Conservation (phyloP, 1,140 invertebrate species). For the Zaprionus africanus region DNA sequence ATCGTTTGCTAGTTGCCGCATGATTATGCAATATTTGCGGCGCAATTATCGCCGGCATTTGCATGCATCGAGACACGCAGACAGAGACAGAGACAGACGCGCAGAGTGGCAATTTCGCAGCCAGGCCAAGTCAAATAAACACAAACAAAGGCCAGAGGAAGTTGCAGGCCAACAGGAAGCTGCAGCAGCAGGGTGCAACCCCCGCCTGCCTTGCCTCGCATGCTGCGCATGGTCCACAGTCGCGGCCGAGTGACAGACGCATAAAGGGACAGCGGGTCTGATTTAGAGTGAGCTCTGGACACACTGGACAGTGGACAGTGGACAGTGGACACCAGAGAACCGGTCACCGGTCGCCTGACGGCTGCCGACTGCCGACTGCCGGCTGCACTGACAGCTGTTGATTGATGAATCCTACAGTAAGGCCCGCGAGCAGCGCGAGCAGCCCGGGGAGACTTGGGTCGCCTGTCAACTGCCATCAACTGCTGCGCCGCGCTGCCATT, state of each 20-base stretch:
- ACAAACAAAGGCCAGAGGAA: slow-evolving; percentile 53
- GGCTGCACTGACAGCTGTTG: slow-evolving; percentile 77
- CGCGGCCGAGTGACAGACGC: slow-evolving; percentile 62
- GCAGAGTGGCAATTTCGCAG: slow-evolving; percentile 68
- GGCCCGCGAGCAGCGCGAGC: slow-evolving; percentile 48
- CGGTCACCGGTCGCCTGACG: slow-evolving; percentile 57
- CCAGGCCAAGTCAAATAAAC: slow-evolving; percentile 23
- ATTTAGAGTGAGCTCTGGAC: slow-evolving; percentile 37
- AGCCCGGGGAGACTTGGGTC: slow-evolving; percentile 32
- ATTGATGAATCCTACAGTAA: slow-evolving; percentile 80
- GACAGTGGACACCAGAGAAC: slow-evolving; percentile 15
- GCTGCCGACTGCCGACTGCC: slow-evolving; percentile 60
- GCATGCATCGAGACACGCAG: slow-evolving; percentile 64
- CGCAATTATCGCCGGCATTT: slow-evolving; percentile 77
- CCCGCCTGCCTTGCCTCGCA: background rate
- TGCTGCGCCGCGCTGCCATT: slow-evolving; percentile 7
- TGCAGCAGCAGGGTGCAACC: slow-evolving; percentile 32
- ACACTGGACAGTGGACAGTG: slow-evolving; percentile 19
- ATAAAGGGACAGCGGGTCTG: slow-evolving; percentile 40
- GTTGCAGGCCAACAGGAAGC: slow-evolving; percentile 64
- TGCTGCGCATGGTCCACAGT: slow-evolving; percentile 61
- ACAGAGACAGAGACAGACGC: slow-evolving; percentile 1
- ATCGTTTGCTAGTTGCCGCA: slow-evolving; percentile 42
- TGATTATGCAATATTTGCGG: slow-evolving; percentile 80
- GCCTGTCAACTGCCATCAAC: slow-evolving; percentile 45